These are phyloP conservation scores for Corythornis madagascariensis DNA, from an alignment of 2,113 vertebrate species.

Conservation along the genomic window DNA sequence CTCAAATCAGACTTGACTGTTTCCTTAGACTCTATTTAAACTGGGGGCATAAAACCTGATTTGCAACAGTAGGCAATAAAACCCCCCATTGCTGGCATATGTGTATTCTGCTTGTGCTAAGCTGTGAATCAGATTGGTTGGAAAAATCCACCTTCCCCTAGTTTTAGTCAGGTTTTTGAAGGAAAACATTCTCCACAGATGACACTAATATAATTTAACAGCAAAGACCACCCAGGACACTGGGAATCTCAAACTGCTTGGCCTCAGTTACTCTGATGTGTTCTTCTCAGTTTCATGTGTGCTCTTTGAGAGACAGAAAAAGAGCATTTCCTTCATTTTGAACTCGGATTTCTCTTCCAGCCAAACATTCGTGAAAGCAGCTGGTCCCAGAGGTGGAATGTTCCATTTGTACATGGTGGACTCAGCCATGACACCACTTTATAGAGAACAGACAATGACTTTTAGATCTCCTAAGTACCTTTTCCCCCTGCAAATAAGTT, in stretches of 20 bases:
- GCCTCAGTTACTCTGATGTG: constrained; percentile 33
- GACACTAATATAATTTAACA: constrained; percentile 1
- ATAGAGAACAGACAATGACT: constrained; percentile 14
- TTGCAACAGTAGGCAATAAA: background rate
- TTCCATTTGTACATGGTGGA: background rate
- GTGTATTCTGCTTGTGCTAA: background rate
- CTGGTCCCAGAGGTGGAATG: constrained; percentile 1
- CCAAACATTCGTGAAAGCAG: background rate
- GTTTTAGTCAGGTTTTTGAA: constrained; percentile 24
- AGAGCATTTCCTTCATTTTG: constrained; percentile 17
- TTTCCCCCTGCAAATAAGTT: background rate
- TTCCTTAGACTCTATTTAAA: background rate
- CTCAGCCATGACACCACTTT: background rate
- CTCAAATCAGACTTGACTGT: background rate
- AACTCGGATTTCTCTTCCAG: constrained; percentile 19
- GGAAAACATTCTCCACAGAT: constrained; percentile 10
- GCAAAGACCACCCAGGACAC: constrained; percentile 43
- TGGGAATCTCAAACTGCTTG: constrained; percentile 40
- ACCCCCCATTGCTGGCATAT: background rate
- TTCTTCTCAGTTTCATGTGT: background rate
- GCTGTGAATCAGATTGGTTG: background rate
- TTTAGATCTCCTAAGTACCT: constrained; percentile 3
- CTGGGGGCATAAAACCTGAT: background rate
- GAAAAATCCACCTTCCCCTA: background rate
- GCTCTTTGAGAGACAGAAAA: constrained; percentile 32